Evolutionary conservation across 2,888 invertebrate species (phyloP), one percentile per base, ranked within the genome.

Genomic region (Eupithecia subfuscata): DNA sequence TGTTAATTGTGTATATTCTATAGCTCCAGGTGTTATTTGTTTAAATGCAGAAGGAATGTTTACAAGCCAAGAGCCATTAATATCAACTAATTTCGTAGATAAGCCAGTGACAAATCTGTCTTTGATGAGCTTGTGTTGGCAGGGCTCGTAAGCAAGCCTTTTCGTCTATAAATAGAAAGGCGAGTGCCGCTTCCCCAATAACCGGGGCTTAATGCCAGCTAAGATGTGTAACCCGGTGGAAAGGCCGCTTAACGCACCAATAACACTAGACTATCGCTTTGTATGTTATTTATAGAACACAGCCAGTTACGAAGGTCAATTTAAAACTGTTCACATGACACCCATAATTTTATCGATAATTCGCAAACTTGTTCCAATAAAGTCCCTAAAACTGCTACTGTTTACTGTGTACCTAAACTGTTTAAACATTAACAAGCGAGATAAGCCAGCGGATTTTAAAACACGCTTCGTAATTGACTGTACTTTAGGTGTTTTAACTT

Each of bases 221-320:
- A 65, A 74, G 52, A 65, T 78, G 75, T 75, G 73, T 76, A 79
- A 77, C 76, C 81, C 81, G 82, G 75, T 82, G 79, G 77, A 78
- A 81, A 82, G 80, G 81, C 82, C 81, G 85, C 82, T 82, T 85
- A 81, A 75, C 81, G 84, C 83, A 83, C 79, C 64, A 74, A 78
- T 71, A 73, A 78, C 77, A 75, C 77, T 83, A 81, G 75, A 80
- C 79, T 79, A 78, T 80, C 80, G 86, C 86, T 86, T 86, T 86
- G 82, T 85, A 80, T 81, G 86, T 86, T 86, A 84, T 83, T 82
- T 79, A 81, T 84, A 85, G 82, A 83, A 79, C 74, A 82, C 81
- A 82, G 82, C 74, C 82, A 80, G 81, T 81, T 75, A 84, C 80
- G 82, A 83, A 84, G 80, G 81, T 82, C 79, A 75, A 75, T 81